Conservation (phyloP, 2,113 vertebrate species). For the Burhinus oedicnemus region DNA sequence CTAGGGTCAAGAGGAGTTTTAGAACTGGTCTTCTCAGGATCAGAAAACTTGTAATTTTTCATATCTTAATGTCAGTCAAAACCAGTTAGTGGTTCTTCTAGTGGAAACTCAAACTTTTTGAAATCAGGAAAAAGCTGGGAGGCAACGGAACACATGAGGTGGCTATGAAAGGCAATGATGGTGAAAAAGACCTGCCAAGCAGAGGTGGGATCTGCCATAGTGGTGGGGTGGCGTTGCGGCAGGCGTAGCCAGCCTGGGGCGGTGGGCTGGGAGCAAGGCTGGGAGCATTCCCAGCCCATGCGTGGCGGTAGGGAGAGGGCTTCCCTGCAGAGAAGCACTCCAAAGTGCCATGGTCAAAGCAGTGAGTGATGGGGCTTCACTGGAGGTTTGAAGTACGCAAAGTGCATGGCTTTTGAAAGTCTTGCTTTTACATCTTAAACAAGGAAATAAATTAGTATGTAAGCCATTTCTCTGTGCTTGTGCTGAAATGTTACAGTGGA, state of each 20-base stretch:
- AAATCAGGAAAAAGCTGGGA: neutral
- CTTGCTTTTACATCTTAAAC: neutral
- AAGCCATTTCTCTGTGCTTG: neutral
- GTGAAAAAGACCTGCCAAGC: rapidly evolving
- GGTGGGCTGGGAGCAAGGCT: neutral
- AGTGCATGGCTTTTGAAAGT: neutral
- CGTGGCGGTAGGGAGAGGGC: neutral
- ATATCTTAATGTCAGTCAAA: neutral
- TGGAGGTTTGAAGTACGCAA: neutral
- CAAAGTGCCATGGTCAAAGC: neutral
- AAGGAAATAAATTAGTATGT: neutral
- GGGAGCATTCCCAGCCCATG: neutral
- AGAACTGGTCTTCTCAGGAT: neutral
- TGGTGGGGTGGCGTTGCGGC: neutral
- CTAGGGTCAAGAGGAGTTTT: neutral
- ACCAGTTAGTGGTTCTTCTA: neutral
- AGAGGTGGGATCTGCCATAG: neutral
- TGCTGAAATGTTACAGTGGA: neutral
- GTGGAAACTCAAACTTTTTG: neutral
- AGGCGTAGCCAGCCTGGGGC: neutral
- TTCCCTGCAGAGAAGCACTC: neutral
- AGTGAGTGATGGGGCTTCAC: neutral
- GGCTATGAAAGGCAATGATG: neutral
- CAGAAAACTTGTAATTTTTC: neutral
- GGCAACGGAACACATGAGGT: neutral